Evolutionary conservation across 2,888 invertebrate genomes (phyloP).

Genomic region (Andrena praecox): DNA sequence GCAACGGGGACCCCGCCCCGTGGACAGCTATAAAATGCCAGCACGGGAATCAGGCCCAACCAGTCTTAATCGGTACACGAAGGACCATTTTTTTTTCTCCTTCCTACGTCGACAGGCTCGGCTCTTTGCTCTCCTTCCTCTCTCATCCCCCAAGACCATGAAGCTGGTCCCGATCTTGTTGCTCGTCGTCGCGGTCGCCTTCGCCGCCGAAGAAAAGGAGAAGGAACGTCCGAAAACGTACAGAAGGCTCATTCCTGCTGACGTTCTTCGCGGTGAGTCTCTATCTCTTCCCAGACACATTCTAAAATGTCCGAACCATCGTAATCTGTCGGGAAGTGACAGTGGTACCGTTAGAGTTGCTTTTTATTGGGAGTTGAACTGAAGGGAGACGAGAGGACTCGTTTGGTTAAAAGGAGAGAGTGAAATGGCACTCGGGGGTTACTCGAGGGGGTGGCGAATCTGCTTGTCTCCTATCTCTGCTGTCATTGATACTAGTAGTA

Average conservation of each 20-base stretch:
- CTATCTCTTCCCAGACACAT: not conserved
- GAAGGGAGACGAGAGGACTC: too few relatives aligned
- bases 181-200: conserved; percentile 86
- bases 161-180: conserved; percentile 86
- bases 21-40: conserved; percentile 81
- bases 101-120: conserved; percentile 26
- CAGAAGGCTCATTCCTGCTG: conserved; percentile 94
- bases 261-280: conserved; percentile 93
- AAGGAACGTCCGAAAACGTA: conserved; percentile 89
- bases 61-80: conserved; percentile 82
- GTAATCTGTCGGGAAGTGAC: too few relatives aligned
- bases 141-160: conserved; percentile 70
- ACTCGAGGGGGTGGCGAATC: too few relatives aligned
- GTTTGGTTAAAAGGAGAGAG: too few relatives aligned
- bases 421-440: too few relatives aligned
- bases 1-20: conserved; percentile 78
- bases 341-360: too few relatives aligned
- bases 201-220: conserved; percentile 85
- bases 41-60: conserved; percentile 79
- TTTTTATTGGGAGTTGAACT: too few relatives aligned
- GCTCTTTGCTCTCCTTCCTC: conserved; percentile 25
- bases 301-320: not conserved
- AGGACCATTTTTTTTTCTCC: conserved; percentile 62
- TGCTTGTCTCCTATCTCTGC: too few relatives aligned
- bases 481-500: too few relatives aligned